Percentiles rank a stretch among this genome's conserved stretches.
These are phyloP conservation scores for Tetragnatha montana DNA, from an alignment of 2,888 invertebrate species.

Conservation along the genomic window DNA sequence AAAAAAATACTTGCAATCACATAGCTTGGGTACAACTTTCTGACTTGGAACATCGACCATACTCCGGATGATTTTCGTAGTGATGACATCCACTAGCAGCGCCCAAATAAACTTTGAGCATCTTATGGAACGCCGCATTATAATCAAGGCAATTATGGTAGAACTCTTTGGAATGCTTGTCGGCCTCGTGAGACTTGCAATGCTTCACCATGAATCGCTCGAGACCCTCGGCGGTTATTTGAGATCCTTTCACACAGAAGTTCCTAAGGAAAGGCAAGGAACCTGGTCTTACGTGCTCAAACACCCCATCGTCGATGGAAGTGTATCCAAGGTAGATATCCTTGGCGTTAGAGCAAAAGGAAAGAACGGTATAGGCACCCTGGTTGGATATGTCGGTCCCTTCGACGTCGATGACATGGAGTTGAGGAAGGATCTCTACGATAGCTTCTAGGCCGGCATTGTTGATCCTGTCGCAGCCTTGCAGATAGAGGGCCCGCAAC, in stretches of 20 bases:
- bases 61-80: too few species aligned
- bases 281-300: background rate
- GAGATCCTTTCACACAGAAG: slow-evolving; percentile 39
- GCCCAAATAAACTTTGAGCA: too few species aligned
- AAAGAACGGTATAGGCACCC: slow-evolving; percentile 39
- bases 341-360: slow-evolving; percentile 18
- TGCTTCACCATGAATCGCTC: too few species aligned
- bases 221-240: background rate
- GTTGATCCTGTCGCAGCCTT: slow-evolving; percentile 58
- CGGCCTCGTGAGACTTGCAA: too few species aligned
- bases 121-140: too few species aligned
- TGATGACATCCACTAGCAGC: too few species aligned
- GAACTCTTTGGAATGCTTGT: too few species aligned
- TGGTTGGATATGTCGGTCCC: slow-evolving; percentile 67
- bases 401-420: slow-evolving; percentile 63
- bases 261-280: background rate
- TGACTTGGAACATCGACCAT: too few species aligned
- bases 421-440: slow-evolving; percentile 44
- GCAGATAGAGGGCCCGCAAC: slow-evolving; percentile 41
- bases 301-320: slow-evolving; percentile 5
- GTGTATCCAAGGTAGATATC: slow-evolving; percentile 55
- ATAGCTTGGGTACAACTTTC: too few species aligned
- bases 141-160: too few species aligned
- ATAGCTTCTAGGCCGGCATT: slow-evolving; percentile 63
- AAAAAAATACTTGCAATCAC: too few species aligned